Base-by-base conservation (phyloP, 2,113 vertebrate genomes). In the Laticauda laticaudata region DNA sequence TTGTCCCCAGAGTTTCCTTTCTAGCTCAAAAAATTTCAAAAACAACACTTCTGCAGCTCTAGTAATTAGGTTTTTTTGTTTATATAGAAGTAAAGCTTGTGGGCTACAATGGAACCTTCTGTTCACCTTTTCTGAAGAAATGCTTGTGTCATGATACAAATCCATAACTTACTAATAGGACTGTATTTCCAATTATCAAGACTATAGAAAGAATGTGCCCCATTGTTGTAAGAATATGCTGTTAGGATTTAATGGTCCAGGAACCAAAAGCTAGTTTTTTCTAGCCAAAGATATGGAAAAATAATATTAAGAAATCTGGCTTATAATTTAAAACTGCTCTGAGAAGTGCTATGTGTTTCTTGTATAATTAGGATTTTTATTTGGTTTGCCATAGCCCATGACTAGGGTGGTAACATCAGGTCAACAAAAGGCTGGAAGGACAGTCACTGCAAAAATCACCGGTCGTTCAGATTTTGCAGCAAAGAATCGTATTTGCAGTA, bases 381-480 rank as follows among this genome's bases (percentile, higher is more conserved):
- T 94, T 92, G 21, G 92, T 89, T 92, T 93, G 34, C 92, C 97
- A 81, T 92, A 99, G 99, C 96, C 97, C 6, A 75, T 93, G 39
- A 95, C 97, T 0, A 98, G 98, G 92, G 95, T 98, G 29, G 91
- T 99, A 92, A 98, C 98, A 54, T 97, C 99, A 86, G 97, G 97
- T 92, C 99, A 98, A 26, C 99, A 99, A 97, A 99, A 98, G 97
- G 96, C 99, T 55, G 97, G 98, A 94, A 99, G 98, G 97, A 99
- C 98, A 0, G 98, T 99, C 90, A 99, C 98, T 0, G 99, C 99
- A 94, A 98, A 98, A 81, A 97, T 99, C 95, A 98, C 97, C 0
- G 98, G 98, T 6, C 98, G 98, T 87, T 93, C 97, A 75, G 98
- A 99, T 92, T 95, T 95, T 26, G 95, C 96, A 61, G 92, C 96